These are phyloP conservation scores for Nasonia giraulti DNA, from an alignment of 1,140 invertebrate genomes.

Conservation along the genomic window DNA sequence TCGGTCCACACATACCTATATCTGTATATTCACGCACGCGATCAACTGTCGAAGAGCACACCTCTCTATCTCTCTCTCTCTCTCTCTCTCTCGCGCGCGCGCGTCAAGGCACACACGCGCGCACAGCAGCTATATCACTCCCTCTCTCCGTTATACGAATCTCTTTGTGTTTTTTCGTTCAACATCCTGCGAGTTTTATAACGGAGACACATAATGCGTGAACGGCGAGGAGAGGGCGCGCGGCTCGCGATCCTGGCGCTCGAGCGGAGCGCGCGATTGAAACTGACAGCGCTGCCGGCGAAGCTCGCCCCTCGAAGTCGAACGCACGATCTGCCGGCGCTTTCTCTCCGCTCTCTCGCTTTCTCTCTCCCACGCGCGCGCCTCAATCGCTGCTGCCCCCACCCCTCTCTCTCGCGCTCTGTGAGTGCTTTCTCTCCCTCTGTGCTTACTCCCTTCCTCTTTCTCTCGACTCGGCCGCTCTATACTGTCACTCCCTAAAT, in stretches of 20 bases:
- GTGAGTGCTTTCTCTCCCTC: background rate
- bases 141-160: background rate
- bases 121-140: background rate
- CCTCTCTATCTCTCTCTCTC: too few relatives aligned
- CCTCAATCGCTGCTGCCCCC: background rate
- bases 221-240: background rate
- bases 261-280: conserved; percentile 56
- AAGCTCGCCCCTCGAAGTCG: conserved; percentile 52
- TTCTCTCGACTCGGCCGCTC: background rate
- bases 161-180: background rate
- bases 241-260: conserved; percentile 23
- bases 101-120: background rate
- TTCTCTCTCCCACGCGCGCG: background rate
- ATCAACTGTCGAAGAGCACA: background rate
- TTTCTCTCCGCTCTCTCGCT: conserved; percentile 46
- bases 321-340: conserved; percentile 20
- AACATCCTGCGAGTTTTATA: too few relatives aligned
- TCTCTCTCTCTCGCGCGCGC: too few relatives aligned
- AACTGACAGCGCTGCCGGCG: conserved; percentile 56
- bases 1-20: background rate
- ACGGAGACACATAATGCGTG: too few relatives aligned
- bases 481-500: background rate
- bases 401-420: background rate
- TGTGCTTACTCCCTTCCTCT: background rate
- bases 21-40: background rate